A percentile compares a stretch with the other conserved stretches of the same genome.
Evolutionary conservation across 2,797 vertebrate species (phyloP).

Genomic region (Merluccius polli): DNA sequence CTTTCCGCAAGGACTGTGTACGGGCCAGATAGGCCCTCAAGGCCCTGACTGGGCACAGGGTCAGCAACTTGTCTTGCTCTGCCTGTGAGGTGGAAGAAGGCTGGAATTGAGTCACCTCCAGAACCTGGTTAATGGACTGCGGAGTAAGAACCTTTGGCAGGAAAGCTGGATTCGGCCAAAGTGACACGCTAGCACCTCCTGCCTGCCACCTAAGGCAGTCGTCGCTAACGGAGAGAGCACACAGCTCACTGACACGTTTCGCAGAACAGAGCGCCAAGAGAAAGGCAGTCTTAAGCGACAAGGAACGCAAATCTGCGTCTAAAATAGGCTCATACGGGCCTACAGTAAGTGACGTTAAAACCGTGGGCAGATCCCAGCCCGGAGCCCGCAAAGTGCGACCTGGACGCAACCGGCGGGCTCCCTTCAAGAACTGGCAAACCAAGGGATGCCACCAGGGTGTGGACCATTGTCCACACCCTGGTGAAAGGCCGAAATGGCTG

Average conservation of each 20-base stretch:
- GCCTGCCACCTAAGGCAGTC: neutral
- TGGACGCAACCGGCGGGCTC: too few relatives aligned
- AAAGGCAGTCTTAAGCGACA: neutral
- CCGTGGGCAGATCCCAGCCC: too few relatives aligned
- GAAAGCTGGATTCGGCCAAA: neutral
- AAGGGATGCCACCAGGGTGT: too few relatives aligned
- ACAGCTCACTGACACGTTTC: neutral
- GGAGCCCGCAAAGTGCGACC: too few relatives aligned
- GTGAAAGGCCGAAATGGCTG: too few relatives aligned
- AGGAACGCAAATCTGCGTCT: too few relatives aligned
- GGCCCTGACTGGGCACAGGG: constrained; percentile 1
- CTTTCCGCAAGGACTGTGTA: neutral
- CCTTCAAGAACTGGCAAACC: too few relatives aligned
- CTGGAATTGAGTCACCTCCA: neutral
- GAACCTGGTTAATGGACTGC: neutral
- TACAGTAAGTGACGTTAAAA: too few relatives aligned
- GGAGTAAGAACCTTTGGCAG: too few relatives aligned
- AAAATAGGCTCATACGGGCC: too few relatives aligned
- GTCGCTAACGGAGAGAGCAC: neutral
- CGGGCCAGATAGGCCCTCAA: neutral
- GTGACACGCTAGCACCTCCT: neutral
- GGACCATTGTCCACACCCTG: too few relatives aligned
- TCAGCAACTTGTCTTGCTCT: neutral
- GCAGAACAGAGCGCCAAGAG: neutral
- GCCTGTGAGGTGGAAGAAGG: neutral